These are phyloP conservation scores for Drosophila diplacantha DNA, from an alignment of 2,888 invertebrate genomes.

Conservation along the genomic window DNA sequence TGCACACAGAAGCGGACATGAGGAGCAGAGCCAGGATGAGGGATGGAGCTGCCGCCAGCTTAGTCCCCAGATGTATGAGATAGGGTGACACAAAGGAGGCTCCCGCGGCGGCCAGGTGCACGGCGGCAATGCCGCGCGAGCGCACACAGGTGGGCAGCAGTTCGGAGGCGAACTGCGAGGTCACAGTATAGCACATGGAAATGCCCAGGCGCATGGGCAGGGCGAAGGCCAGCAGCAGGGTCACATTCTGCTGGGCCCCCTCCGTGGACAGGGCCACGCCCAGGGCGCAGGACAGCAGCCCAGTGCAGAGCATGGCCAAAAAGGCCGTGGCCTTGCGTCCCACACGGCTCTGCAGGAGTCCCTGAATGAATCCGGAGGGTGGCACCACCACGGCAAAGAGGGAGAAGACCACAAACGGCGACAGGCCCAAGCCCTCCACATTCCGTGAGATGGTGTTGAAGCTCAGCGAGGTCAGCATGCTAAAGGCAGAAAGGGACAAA, in stretches of 20 bases:
- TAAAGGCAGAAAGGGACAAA: constrained; percentile 49
- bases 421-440: constrained; percentile 79
- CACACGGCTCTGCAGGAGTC: constrained; percentile 70
- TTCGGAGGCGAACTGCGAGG: constrained; percentile 82
- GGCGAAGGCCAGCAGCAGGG: constrained; percentile 77
- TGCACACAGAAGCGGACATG: constrained; percentile 78
- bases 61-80: constrained; percentile 57
- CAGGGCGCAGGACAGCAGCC: constrained; percentile 78
- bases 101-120: constrained; percentile 81
- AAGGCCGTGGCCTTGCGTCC: constrained; percentile 79
- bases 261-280: constrained; percentile 77
- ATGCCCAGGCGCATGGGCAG: constrained; percentile 80
- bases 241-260: constrained; percentile 56
- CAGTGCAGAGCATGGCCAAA: constrained; percentile 78
- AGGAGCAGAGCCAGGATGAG: constrained; percentile 79
- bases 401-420: constrained; percentile 80
- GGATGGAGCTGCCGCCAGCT: constrained; percentile 73
- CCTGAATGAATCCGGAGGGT: constrained; percentile 77
- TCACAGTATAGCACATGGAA: constrained; percentile 81
- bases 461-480: constrained; percentile 80
- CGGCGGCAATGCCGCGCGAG: constrained; percentile 81
- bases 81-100: constrained; percentile 80
- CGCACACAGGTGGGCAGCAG: constrained; percentile 81
- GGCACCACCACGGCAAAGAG: constrained; percentile 79
- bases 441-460: constrained; percentile 81